Conservation (phyloP, 1,140 invertebrate species). For the Triops cancriformis region DNA sequence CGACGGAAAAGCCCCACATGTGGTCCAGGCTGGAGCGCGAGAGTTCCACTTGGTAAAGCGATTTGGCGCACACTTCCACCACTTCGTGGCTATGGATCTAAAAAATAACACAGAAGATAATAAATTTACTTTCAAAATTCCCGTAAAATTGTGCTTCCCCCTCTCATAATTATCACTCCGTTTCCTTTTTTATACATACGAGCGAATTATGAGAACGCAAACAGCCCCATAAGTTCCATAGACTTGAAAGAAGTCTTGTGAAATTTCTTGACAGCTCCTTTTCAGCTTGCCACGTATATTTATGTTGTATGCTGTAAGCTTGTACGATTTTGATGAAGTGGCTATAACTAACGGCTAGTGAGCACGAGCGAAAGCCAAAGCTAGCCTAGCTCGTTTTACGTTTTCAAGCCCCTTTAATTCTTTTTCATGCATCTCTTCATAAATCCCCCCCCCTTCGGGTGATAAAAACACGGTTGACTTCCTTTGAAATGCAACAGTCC, state of each 20-base stretch:
- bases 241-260: background rate
- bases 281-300: background rate
- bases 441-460: background rate
- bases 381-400: background rate
- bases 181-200: background rate
- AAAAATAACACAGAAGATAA: slow-evolving; percentile 35
- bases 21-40: slow-evolving; percentile 77
- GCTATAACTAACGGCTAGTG: background rate
- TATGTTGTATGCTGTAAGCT: slow-evolving; percentile 1
- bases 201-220: too few relatives aligned
- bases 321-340: background rate
- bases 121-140: background rate
- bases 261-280: background rate
- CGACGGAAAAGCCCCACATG: slow-evolving; percentile 96
- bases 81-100: slow-evolving; percentile 89
- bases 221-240: background rate
- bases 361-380: background rate
- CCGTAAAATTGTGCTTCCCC: background rate
- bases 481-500: background rate
- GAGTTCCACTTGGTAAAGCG: slow-evolving; percentile 91
- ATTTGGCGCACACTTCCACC: slow-evolving; percentile 92
- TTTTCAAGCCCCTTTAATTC: background rate
- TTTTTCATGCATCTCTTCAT: background rate
- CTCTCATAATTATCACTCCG: background rate
- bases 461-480: background rate